phyloP scores from a whole-genome alignment of 2,113 vertebrate species.

The Rhea pennata region DNA sequence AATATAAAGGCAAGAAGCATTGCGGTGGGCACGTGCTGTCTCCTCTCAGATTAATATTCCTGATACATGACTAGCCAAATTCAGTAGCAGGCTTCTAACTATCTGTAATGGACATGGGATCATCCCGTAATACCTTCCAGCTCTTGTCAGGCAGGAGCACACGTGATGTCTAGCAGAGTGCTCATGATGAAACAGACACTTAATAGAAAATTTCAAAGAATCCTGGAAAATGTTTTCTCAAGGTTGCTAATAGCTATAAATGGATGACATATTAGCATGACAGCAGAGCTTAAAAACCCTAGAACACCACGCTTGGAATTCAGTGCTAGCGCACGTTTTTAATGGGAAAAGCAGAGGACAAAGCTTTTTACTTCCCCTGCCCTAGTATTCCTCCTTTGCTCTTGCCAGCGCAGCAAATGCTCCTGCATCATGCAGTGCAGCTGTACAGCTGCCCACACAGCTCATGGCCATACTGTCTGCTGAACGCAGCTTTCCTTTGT shows the following conservation, averaged over 20 bases:
- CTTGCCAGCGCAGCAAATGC: no score
- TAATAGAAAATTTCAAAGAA: neutral
- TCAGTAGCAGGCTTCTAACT: neutral
- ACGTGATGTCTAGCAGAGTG: neutral
- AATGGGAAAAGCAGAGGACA: neutral
- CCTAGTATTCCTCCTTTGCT: neutral
- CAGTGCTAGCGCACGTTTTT: no score
- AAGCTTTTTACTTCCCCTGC: neutral
- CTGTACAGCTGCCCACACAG: neutral
- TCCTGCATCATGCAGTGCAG: neutral
- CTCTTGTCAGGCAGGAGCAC: neutral
- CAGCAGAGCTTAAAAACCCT: neutral
- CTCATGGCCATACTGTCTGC: neutral
- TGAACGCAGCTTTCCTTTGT: neutral
- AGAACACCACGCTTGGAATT: neutral
- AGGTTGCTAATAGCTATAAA: neutral
- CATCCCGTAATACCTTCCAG: neutral
- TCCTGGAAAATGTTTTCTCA: neutral
- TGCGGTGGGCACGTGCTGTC: neutral
- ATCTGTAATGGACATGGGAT: neutral
- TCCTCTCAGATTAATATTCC: neutral
- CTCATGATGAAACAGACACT: neutral
- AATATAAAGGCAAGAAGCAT: neutral
- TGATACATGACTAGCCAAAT: neutral
- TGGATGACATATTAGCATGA: neutral